Evolutionary conservation across 64 coral and sea anemone species (phyloP).

Genomic region (Montipora foliosa): DNA sequence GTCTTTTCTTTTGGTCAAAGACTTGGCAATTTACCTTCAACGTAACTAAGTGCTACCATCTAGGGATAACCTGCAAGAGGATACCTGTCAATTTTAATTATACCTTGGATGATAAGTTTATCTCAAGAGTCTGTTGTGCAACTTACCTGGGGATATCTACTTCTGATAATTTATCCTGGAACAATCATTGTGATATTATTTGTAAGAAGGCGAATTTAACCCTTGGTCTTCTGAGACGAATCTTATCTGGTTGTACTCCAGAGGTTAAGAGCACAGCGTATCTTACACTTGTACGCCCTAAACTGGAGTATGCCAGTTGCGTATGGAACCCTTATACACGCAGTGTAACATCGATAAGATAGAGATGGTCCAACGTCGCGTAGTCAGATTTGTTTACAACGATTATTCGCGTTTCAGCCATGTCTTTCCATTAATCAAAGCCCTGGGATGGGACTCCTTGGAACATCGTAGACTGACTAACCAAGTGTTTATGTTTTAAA

Average conservation of each 20-base stretch:
- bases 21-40: slow-evolving; percentile 50
- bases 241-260: slow-evolving; percentile 59
- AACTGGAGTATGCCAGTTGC: slow-evolving; percentile 59
- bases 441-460: too few relatives aligned
- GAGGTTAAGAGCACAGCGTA: slow-evolving; percentile 52
- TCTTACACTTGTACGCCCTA: slow-evolving; percentile 47
- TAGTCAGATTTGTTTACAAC: too few relatives aligned
- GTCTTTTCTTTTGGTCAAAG: background rate
- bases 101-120: slow-evolving; percentile 10
- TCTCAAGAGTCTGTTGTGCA: slow-evolving; percentile 56
- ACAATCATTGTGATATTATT: too few relatives aligned
- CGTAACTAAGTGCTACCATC: slow-evolving; percentile 43
- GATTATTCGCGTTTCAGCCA: too few relatives aligned
- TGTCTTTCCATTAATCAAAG: too few relatives aligned
- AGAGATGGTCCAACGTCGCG: slow-evolving; percentile 21
- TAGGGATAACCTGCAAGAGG: slow-evolving; percentile 45
- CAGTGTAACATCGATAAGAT: slow-evolving; percentile 54
- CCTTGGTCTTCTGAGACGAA: slow-evolving; percentile 57
- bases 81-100: background rate
- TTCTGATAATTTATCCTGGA: slow-evolving; percentile 61
- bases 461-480: background rate
- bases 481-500: slow-evolving; percentile 6
- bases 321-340: slow-evolving; percentile 32
- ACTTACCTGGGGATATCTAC: slow-evolving; percentile 61
- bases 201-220: slow-evolving; percentile 65